Evolutionary conservation across 2,113 vertebrate species (phyloP).

Genomic region (Ammodramus savannarum): DNA sequence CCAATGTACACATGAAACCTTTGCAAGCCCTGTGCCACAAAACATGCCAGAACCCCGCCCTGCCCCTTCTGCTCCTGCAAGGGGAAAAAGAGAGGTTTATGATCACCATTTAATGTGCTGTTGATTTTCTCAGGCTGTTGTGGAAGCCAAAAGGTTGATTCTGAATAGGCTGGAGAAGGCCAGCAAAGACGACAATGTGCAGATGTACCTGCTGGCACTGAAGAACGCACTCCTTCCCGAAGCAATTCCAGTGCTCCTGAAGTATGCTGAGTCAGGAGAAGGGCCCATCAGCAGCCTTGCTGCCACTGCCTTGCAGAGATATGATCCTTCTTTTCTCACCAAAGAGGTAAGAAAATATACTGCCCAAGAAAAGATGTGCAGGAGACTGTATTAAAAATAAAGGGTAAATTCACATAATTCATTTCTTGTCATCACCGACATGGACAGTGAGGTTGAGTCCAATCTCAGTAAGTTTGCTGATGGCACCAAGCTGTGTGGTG

Average conservation of each 20-base stretch:
- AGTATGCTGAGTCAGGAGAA: constrained; percentile 82
- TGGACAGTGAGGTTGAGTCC: not conserved
- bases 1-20: not conserved
- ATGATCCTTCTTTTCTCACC: constrained; percentile 78
- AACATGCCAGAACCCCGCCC: not conserved
- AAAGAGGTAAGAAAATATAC: constrained; percentile 77
- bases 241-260: constrained; percentile 85
- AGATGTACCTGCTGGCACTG: constrained; percentile 88
- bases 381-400: not conserved
- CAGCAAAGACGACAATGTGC: constrained; percentile 78
- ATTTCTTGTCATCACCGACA: not conserved
- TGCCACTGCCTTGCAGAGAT: constrained; percentile 87
- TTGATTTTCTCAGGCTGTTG: constrained; percentile 77
- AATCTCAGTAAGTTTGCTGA: not conserved
- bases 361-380: not conserved
- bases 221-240: constrained; percentile 92
- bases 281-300: constrained; percentile 85
- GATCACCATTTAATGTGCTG: not conserved
- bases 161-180: constrained; percentile 82
- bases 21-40: not conserved
- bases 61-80: not conserved
- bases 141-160: constrained; percentile 86
- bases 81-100: not conserved
- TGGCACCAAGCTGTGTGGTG: not conserved
- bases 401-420: not conserved